phyloP scores from a whole-genome alignment of 2,113 vertebrate species.

The Hipposideros armiger region DNA sequence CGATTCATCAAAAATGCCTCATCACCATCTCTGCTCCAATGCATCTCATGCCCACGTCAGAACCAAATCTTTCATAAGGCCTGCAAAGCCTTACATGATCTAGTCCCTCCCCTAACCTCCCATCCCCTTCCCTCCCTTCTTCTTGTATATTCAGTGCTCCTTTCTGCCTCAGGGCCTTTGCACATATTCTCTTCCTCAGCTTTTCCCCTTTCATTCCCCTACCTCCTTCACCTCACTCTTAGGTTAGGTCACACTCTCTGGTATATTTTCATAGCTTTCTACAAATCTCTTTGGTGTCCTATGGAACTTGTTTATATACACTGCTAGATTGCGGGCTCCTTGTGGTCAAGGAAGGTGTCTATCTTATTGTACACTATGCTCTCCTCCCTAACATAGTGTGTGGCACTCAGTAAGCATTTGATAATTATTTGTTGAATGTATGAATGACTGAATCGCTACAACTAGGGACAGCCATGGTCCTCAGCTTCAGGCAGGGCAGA shows the following conservation, averaged over 20 bases:
- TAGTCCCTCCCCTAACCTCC: neutral
- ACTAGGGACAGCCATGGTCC: neutral
- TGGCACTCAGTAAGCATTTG: neutral
- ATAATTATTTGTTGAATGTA: neutral
- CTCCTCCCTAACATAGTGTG: neutral
- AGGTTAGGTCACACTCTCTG: neutral
- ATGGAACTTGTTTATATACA: neutral
- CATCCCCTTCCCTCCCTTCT: neutral
- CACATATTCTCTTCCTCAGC: neutral
- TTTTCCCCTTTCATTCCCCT: neutral
- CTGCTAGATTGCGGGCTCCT: neutral
- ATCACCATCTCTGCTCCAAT: neutral
- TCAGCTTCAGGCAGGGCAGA: neutral
- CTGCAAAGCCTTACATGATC: neutral
- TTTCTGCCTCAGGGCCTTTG: conserved; percentile 15
- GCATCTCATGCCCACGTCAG: neutral
- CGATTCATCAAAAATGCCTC: neutral
- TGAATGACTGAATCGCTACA: neutral
- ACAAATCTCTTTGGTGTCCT: neutral
- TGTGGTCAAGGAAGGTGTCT: neutral
- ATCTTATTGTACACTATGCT: neutral
- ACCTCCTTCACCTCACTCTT: neutral
- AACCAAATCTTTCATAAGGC: neutral
- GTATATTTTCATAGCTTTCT: neutral
- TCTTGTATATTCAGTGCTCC: neutral